phyloP scores from a whole-genome alignment of 2,888 invertebrate species.

The Rhagium mordax region DNA sequence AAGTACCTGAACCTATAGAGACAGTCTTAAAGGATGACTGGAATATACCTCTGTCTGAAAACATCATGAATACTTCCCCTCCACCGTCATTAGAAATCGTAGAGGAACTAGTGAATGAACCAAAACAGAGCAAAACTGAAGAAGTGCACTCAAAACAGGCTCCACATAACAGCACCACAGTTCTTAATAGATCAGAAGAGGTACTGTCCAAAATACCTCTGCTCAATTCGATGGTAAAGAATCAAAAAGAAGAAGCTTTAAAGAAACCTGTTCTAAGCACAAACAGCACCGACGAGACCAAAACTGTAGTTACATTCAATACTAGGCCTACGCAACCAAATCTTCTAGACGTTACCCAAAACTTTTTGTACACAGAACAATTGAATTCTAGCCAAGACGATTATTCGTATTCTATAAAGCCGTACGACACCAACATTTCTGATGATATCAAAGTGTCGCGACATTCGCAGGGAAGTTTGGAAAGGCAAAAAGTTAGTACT shows the following conservation, averaged over 20 bases:
- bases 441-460: slow-evolving; percentile 78
- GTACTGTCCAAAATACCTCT: slow-evolving; percentile 48
- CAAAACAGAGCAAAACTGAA: neutral
- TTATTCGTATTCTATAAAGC: slow-evolving; percentile 46
- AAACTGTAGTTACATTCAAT: slow-evolving; percentile 54
- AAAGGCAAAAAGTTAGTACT: slow-evolving; percentile 72
- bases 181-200: slow-evolving; percentile 37
- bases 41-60: slow-evolving; percentile 42
- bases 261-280: slow-evolving; percentile 37
- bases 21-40: slow-evolving; percentile 46
- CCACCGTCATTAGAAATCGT: slow-evolving; percentile 43
- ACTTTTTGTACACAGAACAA: slow-evolving; percentile 64
- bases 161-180: neutral
- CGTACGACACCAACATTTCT: slow-evolving; percentile 75
- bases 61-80: slow-evolving; percentile 48
- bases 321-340: slow-evolving; percentile 39
- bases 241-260: slow-evolving; percentile 38
- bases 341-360: slow-evolving; percentile 56
- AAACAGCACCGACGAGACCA: slow-evolving; percentile 54
- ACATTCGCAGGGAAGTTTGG: slow-evolving; percentile 76
- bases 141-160: slow-evolving; percentile 14
- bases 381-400: slow-evolving; percentile 56
- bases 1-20: slow-evolving; percentile 34
- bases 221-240: slow-evolving; percentile 48
- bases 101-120: slow-evolving; percentile 31